Conservation (phyloP, 2,113 vertebrate species). For the Myiozetetes cayanensis region DNA sequence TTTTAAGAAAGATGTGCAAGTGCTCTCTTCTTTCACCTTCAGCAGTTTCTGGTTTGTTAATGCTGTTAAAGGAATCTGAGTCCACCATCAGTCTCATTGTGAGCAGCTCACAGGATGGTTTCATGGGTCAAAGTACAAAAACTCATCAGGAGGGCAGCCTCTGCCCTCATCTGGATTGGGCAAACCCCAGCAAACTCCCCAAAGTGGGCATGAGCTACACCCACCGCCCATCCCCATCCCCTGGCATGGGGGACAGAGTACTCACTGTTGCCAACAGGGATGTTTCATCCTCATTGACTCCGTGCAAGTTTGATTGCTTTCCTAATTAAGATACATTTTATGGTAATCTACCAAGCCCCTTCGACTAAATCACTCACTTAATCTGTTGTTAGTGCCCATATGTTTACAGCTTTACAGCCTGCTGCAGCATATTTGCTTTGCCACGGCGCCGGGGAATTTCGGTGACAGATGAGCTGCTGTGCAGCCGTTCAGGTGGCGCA, state of each 20-base stretch:
- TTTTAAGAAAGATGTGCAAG: constrained; percentile 32
- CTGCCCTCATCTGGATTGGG: not conserved
- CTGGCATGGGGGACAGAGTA: not conserved
- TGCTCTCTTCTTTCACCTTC: not conserved
- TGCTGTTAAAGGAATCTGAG: not conserved
- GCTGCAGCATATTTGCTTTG: constrained; percentile 47
- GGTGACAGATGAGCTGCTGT: not conserved
- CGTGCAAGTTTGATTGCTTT: constrained; percentile 45
- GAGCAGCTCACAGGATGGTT: not conserved
- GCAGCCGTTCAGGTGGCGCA: not conserved
- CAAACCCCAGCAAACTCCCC: not conserved
- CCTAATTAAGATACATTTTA: constrained; percentile 68
- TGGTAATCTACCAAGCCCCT: constrained; percentile 56
- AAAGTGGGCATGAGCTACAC: not conserved
- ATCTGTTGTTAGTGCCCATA: constrained; percentile 67
- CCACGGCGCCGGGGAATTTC: not conserved
- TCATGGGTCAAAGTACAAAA: not conserved
- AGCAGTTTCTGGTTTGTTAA: not conserved
- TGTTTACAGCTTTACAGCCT: constrained; percentile 54
- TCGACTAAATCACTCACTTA: constrained; percentile 60
- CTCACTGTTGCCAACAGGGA: not conserved
- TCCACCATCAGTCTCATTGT: not conserved
- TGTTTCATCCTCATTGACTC: not conserved
- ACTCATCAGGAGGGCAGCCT: not conserved
- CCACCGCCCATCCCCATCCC: rapidly evolving